Base-by-base conservation (phyloP, 2,113 vertebrate genomes). In the Dinomys branickii region DNA sequence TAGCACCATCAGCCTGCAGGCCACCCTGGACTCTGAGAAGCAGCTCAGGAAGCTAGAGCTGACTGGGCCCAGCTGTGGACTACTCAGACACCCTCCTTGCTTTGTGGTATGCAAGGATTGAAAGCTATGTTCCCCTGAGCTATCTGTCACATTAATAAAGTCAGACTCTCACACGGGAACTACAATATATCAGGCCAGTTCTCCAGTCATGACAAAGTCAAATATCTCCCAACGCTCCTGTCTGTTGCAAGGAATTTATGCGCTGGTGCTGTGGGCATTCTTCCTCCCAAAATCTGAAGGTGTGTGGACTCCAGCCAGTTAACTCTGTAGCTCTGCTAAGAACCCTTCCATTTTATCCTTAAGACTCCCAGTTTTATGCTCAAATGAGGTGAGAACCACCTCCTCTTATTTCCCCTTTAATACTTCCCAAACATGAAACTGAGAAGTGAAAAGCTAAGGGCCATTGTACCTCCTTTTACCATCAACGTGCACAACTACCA, bases 201-300 rank as follows among this genome's bases (percentile, higher is more conserved):
- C 85, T 77, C 59, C 59, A 91, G 90, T 59, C 35, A 92, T 87
- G 90, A 84, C 85, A 91, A 94, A 87, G 61, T 85, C 75, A 44
- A 54, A 91, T 91, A 88, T 97, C 93, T 90, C 83, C 83, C 78
- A 84, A 97, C 88, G 26, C 96, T 38, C 11, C 1, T 69, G 85
- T 61, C 94, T 86, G 96, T 97, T 98, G 94, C 97, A 97, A 97
- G 94, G 96, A 95, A 97, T 94, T 96, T 5, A n/a, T 4, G 5
- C 11, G 0, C 67, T 83, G 88, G 61, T 30, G 2, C 77, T 92
- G 38, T 56, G 56, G 52, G 52, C 52, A 65, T 81, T 69, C 50
- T 33, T 33, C 20, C 41, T 24, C 5, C 28, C 19, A 80, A 89
- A 69, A 54, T 41, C n/a, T 58, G 90, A 80, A 58, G 78, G 77